These are phyloP conservation scores for Holacanthella duospinosa DNA, from an alignment of 2,888 invertebrate species.

Conservation along the genomic window DNA sequence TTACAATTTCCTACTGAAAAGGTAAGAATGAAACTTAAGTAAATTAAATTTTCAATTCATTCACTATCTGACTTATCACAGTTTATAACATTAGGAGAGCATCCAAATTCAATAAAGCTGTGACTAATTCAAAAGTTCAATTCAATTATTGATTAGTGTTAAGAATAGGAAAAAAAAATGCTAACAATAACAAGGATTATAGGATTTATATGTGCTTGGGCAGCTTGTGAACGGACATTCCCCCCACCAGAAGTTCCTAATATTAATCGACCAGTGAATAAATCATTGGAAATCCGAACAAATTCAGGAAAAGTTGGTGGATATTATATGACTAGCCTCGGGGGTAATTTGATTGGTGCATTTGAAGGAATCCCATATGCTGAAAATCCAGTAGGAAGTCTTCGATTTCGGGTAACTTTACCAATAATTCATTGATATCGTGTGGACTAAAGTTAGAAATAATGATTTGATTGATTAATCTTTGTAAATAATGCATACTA, in stretches of 20 bases:
- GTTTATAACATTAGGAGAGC: too few relatives aligned
- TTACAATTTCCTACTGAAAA: too few relatives aligned
- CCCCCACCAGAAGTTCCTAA: slow-evolving; percentile 4
- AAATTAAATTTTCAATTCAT: too few relatives aligned
- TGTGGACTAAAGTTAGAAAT: too few relatives aligned
- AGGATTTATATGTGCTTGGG: slow-evolving; percentile 6
- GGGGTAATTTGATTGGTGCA: slow-evolving; percentile 23
- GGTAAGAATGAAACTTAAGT: too few relatives aligned
- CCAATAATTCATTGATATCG: background rate
- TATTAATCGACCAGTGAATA: background rate
- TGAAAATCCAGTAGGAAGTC: slow-evolving; percentile 19
- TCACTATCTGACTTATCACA: too few relatives aligned
- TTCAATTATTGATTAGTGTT: too few relatives aligned
- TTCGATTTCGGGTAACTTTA: slow-evolving; percentile 24
- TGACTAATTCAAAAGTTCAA: too few relatives aligned
- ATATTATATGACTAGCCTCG: slow-evolving; percentile 21
- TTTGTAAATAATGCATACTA: background rate
- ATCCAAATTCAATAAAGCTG: too few relatives aligned
- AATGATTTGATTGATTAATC: too few relatives aligned
- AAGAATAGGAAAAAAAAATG: background rate
- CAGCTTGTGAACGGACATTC: slow-evolving; percentile 6
- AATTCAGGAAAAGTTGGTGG: slow-evolving; percentile 12
- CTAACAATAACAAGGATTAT: background rate
- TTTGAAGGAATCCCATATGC: slow-evolving; percentile 35
- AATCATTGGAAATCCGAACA: slow-evolving; percentile 8